Percentiles rank a stretch among this genome's conserved stretches.
phyloP scores from a whole-genome alignment of 2,113 vertebrate genomes.

The Chrysochloris asiatica region DNA sequence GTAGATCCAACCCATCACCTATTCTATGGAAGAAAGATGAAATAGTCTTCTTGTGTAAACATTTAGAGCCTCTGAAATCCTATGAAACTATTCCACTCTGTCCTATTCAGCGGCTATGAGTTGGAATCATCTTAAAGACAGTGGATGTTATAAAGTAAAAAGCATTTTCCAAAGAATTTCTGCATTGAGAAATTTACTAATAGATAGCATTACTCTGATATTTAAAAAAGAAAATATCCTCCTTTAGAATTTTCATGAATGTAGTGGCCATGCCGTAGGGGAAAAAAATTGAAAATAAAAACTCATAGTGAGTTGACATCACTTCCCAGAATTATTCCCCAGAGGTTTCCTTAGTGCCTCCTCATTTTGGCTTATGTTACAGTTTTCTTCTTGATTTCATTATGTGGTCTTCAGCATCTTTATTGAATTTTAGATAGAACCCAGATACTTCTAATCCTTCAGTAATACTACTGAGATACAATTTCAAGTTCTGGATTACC shows the following conservation, averaged over 20 bases:
- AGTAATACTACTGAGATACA: neutral
- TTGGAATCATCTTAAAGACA: too few relatives aligned
- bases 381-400: slow-evolving; percentile 19
- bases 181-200: neutral
- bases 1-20: too few relatives aligned
- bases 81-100: too few relatives aligned
- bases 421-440: neutral
- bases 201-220: neutral
- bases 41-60: too few relatives aligned
- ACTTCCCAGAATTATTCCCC: slow-evolving; percentile 9
- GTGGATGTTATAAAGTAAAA: neutral
- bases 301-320: neutral
- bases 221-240: neutral
- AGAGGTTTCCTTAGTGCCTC: neutral
- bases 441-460: neutral
- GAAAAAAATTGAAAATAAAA: neutral
- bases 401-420: neutral
- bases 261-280: neutral
- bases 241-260: neutral
- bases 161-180: neutral
- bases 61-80: too few relatives aligned
- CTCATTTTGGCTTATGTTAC: slow-evolving; percentile 2
- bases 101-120: too few relatives aligned
- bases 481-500: neutral
- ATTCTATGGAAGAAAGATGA: too few relatives aligned